A percentile compares a stretch with the other conserved stretches of the same genome.
These are phyloP conservation scores for Promerops cafer DNA, from an alignment of 2,113 vertebrate species.

Conservation along the genomic window DNA sequence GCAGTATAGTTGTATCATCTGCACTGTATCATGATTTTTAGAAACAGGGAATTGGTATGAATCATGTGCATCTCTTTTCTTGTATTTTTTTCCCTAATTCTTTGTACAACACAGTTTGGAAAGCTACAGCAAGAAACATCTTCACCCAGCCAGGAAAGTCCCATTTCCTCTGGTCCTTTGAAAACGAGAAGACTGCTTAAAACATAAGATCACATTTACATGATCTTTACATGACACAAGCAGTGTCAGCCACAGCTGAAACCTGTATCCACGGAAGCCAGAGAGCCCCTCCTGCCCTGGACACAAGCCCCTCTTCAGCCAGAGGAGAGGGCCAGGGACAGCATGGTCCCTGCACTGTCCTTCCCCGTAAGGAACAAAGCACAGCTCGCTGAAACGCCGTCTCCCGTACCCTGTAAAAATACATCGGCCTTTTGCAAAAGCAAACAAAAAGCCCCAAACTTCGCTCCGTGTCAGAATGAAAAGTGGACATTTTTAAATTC, in stretches of 20 bases:
- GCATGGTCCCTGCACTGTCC: background rate
- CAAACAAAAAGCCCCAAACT: background rate
- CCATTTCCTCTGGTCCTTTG: background rate
- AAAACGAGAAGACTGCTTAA: background rate
- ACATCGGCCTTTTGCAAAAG: background rate
- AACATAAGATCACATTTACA: background rate
- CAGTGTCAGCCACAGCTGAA: background rate
- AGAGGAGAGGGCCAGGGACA: background rate
- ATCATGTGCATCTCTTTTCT: background rate
- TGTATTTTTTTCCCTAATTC: background rate
- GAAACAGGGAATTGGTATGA: background rate
- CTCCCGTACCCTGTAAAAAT: background rate
- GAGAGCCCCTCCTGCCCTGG: background rate
- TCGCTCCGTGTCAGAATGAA: background rate
- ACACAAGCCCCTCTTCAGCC: background rate
- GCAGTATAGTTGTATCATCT: background rate
- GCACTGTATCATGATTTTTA: background rate
- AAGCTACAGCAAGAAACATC: background rate
- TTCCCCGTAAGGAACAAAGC: background rate
- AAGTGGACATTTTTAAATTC: slow-evolving; percentile 41
- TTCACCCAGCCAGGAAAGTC: background rate
- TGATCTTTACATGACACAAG: background rate
- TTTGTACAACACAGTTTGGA: background rate
- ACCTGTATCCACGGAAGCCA: background rate
- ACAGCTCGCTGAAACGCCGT: fast-evolving